A percentile compares a stretch with the other conserved stretches of the same genome.
Conservation (phyloP, 64 coral and sea anemone species). For the Platygyra sinensis region DNA sequence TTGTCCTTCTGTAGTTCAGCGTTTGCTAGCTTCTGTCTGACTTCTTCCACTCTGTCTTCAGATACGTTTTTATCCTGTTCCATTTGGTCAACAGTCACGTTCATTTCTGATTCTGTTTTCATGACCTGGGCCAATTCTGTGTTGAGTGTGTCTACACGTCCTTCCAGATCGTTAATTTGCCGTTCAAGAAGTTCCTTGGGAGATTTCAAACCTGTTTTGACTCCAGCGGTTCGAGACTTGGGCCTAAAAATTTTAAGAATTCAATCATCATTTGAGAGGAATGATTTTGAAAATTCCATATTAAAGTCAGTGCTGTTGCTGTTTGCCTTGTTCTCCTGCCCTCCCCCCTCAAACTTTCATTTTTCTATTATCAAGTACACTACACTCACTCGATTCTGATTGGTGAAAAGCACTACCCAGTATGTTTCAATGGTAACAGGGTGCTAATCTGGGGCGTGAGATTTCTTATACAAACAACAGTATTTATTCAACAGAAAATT, state of each 20-base stretch:
- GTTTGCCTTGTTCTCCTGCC: no score
- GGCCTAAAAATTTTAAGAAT: background rate
- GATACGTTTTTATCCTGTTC: constrained; percentile 60
- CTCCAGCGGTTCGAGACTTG: constrained; percentile 13
- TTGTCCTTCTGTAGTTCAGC: constrained; percentile 74
- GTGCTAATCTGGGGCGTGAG: no score
- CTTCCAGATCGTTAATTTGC: constrained; percentile 75
- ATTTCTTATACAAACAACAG: no score
- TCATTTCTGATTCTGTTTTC: constrained; percentile 78
- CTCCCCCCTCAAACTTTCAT: no score
- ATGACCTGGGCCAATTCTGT: constrained; percentile 77
- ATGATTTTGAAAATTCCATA: no score
- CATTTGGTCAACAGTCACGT: constrained; percentile 62
- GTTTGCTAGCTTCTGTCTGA: constrained; percentile 70
- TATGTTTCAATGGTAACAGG: no score
- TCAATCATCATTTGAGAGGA: no score
- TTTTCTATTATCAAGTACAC: no score
- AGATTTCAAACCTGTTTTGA: constrained; percentile 47
- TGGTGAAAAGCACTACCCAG: no score
- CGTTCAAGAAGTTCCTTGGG: constrained; percentile 84
- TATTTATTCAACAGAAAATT: no score
- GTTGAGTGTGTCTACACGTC: constrained; percentile 69
- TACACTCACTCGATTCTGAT: no score
- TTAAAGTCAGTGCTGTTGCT: no score
- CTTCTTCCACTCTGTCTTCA: constrained; percentile 50